These are phyloP conservation scores for Petrophora chlorosata DNA, from an alignment of 2,888 invertebrate genomes.

Conservation along the genomic window DNA sequence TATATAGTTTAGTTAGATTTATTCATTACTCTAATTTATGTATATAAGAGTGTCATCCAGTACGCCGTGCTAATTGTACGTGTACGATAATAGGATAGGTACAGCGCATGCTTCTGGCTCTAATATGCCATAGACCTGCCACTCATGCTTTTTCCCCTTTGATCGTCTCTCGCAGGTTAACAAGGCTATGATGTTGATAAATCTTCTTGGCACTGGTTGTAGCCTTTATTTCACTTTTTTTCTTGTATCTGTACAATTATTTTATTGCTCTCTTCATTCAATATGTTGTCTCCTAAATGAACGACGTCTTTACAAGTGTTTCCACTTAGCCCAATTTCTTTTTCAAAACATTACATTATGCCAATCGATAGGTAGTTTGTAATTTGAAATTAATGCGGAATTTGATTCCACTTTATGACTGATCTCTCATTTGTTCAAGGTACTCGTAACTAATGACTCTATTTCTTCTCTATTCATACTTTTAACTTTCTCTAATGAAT, in stretches of 20 bases:
- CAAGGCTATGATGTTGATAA: not conserved
- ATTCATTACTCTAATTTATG: no score
- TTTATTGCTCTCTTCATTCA: conserved; percentile 12
- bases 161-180: not conserved
- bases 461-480: conserved; percentile 6
- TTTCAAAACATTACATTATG: conserved; percentile 5
- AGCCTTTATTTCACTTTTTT: conserved; percentile 2
- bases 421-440: not conserved
- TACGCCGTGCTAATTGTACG: no score
- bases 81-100: no score
- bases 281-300: not conserved
- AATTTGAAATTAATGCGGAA: conserved; percentile 13
- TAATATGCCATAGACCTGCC: no score
- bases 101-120: no score
- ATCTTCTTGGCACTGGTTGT: not conserved
- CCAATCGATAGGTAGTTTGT: not conserved
- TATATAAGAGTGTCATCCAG: no score
- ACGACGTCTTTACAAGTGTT: conserved; percentile 11
- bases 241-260: not conserved
- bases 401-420: not conserved
- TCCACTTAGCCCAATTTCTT: conserved; percentile 12
- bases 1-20: no score
- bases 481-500: conserved; percentile 3
- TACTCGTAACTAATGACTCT: conserved; percentile 4
- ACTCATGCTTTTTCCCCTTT: not conserved